Conservation (phyloP, 2,113 vertebrate genomes). For the Leiothrix lutea region DNA sequence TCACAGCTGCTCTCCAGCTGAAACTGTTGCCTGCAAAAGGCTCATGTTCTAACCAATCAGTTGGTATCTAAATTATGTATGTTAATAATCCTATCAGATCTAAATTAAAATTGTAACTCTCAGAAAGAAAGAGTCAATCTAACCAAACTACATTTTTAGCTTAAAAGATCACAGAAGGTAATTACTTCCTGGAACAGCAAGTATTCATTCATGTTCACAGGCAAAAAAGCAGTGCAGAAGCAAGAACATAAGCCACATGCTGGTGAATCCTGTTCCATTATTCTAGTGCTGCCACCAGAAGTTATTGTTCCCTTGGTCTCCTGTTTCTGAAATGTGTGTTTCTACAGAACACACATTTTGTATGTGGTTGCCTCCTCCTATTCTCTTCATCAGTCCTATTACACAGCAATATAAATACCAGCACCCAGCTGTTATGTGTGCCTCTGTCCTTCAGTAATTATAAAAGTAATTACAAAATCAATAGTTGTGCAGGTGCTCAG, state of each 20-base stretch:
- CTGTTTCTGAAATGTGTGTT: not conserved
- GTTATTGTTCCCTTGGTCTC: not conserved
- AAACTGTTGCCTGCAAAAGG: not conserved
- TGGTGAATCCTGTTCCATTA: not conserved
- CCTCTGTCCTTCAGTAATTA: not conserved
- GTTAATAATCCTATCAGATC: not conserved
- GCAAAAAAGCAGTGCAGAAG: not conserved
- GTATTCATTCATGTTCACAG: not conserved
- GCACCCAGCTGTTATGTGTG: not conserved
- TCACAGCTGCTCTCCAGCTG: not conserved
- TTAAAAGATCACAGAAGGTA: not conserved
- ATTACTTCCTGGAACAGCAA: not conserved
- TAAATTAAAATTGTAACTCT: not conserved
- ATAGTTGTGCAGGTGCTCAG: not conserved
- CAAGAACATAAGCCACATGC: not conserved
- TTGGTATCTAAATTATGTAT: not conserved
- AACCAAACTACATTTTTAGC: not conserved
- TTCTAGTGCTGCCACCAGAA: not conserved
- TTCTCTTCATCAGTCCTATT: not conserved
- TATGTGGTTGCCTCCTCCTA: not conserved
- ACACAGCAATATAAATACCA: not conserved
- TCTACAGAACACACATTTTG: not conserved
- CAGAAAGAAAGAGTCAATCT: not conserved
- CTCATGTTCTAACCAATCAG: not conserved
- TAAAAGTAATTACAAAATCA: not conserved